Evolutionary conservation across 2,888 invertebrate genomes (phyloP), one percentile per base, ranked within the genome.

Genomic region (Bombyx huttoni): DNA sequence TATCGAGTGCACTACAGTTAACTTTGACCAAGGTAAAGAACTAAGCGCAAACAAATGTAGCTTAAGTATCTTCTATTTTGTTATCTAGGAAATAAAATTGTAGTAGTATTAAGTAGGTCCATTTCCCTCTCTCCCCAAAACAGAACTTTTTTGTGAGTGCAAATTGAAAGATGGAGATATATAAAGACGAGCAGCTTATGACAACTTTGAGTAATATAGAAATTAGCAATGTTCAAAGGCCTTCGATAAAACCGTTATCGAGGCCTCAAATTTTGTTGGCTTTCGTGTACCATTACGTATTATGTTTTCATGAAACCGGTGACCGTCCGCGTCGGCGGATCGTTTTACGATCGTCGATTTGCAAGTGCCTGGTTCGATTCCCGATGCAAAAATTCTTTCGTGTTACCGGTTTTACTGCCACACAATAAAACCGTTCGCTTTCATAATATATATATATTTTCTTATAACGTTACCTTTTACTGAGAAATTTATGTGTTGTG

Each of bases 301-400:
- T 40, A 40, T 40, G 40, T 40, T 40, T 83, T 81, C 77, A 81
- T 77, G 77, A 70, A 65, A 60, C 63, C 67, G 67, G 75, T 77
- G 77, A 78, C 79, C 73, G 70, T 60, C 59, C 68, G 64, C 63
- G 73, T 60, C 59, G 68, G 64, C 63, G 73, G 75, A 77, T 72
- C 73, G 75, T 71, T 84, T 83, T 83, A 84, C 83, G 83, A 81
- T 70, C 71, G 70, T 75, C 74, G 75, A 78, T 76, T 81, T 81
- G 73, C 73, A 74, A 77, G 75, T 75, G 73, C 74, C 74, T 70
- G 68, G 70, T 80, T 78, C 76, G 78, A 80, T 79, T 77, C 73
- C 66, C 63, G 69, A 80, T 77, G 76, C 76, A 84, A 81, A n/a
- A 81, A 40, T 40, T 40, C 40, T 40, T 40, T 40, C 40, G 40